Conservation (phyloP, 2,888 invertebrate species). For the Chymomyza amoena region DNA sequence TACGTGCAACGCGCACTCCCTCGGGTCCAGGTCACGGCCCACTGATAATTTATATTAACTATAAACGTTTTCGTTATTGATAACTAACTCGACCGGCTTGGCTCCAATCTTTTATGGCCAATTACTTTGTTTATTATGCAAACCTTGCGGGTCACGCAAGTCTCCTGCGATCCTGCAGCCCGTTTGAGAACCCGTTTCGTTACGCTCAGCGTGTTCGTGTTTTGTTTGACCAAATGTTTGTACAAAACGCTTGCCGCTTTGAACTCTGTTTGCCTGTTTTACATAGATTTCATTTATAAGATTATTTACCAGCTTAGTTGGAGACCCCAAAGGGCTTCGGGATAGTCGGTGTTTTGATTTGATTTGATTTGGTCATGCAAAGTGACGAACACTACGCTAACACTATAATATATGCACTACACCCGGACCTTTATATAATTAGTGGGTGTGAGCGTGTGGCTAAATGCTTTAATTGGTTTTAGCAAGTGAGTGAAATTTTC, state of each 20-base stretch:
- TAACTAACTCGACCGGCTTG: constrained; percentile 5
- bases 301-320: background rate
- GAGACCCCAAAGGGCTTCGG: background rate
- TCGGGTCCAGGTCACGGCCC: background rate
- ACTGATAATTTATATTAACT: constrained; percentile 23
- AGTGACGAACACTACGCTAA: background rate
- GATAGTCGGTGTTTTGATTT: constrained; percentile 40
- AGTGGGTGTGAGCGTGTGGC: background rate
- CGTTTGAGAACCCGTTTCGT: background rate
- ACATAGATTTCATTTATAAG: background rate
- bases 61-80: constrained; percentile 47
- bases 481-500: background rate
- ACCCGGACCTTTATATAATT: background rate
- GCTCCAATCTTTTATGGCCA: constrained; percentile 59
- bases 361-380: constrained; percentile 21
- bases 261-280: background rate
- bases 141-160: constrained; percentile 37
- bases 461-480: background rate
- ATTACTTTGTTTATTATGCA: constrained; percentile 70
- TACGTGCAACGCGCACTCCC: constrained; percentile 1
- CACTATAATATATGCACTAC: background rate
- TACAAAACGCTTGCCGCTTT: constrained; percentile 65
- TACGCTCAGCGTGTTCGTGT: constrained; percentile 27
- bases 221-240: constrained; percentile 65
- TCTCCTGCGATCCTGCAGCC: background rate